Evolutionary conservation across 2,888 invertebrate species (phyloP), one percentile per base, ranked within the genome.

Genomic region (Theretra japonica): DNA sequence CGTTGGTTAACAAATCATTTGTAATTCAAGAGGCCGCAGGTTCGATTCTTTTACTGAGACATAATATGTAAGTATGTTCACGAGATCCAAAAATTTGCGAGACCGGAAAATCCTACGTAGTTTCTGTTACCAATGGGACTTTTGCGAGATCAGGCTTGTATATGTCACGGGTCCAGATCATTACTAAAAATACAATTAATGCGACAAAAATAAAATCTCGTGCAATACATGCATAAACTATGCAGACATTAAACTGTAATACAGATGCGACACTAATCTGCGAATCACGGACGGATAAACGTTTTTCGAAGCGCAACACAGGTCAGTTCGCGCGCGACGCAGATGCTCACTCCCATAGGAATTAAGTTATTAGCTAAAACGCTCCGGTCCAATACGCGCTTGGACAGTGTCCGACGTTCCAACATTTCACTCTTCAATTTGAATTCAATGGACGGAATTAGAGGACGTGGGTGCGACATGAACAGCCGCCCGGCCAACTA

Each of bases 361-460:
- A 91, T 93, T 93, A 92, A 91, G 93, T 91, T 93, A 93, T 93
- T 93, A 92, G 90, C 91, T 87, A 89, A 86, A 90, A 86, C 88
- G 88, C 85, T 84, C 85, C 83, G 85, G 86, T 83, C 86, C 87
- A 86, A 88, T 91, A 88, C 89, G 86, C 83, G 87, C 80, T 80
- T 79, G 83, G 85, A 81, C 83, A 82, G 77, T 82, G 86, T 82
- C 80, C 81, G 76, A 76, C 78, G 79, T 75, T 82, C 81, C 82
- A 85, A 86, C 89, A 88, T 90, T 93, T 90, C 88, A 90, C 91
- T 89, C 92, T 90, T 90, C 90, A 89, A 93, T 93, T 92, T 92
- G 90, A 92, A 93, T 94, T 92, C 92, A 92, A 92, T 92, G 90
- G 89, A 89, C 85, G 85, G 90, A 91, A 92, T 93, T 91, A 91